Evolutionary conservation across 2,797 vertebrate species (phyloP), one percentile per base, ranked within the genome.

Genomic region (Ammospiza maritima): DNA sequence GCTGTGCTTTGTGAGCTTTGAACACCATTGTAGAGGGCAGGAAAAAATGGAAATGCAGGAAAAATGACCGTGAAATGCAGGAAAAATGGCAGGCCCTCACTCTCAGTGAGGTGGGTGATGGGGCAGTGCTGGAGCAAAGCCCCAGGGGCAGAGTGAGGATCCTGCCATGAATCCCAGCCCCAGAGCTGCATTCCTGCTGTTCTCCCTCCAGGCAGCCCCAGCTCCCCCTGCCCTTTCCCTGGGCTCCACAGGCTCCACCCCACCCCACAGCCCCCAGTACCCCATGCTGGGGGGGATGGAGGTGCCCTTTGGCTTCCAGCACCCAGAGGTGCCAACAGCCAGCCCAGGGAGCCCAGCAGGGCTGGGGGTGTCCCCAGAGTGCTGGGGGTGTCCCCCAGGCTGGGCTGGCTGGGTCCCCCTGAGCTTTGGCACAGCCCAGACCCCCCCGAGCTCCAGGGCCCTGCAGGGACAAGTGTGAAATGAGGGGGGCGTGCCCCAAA

Each of bases 221-320:
- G 44, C 83, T 65, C 38, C 50, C 77, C 29, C 77, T 57, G 54
- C 61, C 84, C 73, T 30, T 26, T 57, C 53, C 61, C 57, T 18
- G 54, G 16, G 34, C 25, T 38, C 44, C 47, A 20, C 0, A 4
- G 53, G 61, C 10, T 16, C 7, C 6, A 40, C 17, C 12, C n/a
- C 3, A 32, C 38, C 21, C 36, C 2, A 1, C 61, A 32, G 38
- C 29, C 47, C 21, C 21, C 30, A 7, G 8, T 8, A 44, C 6
- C 20, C 51, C n/a, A 6, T 6, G 23, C 26, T 34, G 0, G 0
- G 32, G 16, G 22, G 4, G 2, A 22, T 12, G 3, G 14, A 9
- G 19, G 8, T 47, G 36, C 23, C 23, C 23, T 47, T 48, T 1
- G 1, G 19, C 13, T 14, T 57, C 27, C 18, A n/a, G 66, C 54